phyloP scores from a whole-genome alignment of 2,888 invertebrate species.

The Iphiclides podalirius region DNA sequence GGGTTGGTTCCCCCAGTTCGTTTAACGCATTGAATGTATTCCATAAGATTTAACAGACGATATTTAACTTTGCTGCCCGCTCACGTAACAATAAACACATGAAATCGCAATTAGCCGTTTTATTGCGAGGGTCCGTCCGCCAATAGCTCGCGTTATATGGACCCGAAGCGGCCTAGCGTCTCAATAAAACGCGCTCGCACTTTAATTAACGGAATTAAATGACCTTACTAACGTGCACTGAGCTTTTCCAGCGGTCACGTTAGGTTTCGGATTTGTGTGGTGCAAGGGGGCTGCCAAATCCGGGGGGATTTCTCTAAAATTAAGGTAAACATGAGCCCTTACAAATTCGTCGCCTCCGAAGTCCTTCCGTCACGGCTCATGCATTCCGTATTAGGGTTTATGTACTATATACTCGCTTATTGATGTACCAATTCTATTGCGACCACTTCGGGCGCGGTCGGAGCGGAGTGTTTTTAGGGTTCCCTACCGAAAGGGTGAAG shows the following conservation, averaged over 20 bases:
- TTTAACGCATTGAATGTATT: too few relatives aligned
- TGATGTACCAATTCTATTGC: slow-evolving; percentile 14
- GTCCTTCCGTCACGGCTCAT: slow-evolving; percentile 6
- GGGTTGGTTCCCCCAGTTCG: too few relatives aligned
- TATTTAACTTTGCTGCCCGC: neutral
- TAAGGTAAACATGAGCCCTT: slow-evolving; percentile 13
- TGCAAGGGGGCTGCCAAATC: too few relatives aligned
- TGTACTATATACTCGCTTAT: slow-evolving; percentile 2
- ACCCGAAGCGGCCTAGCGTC: neutral
- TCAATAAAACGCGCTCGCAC: neutral
- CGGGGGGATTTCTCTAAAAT: neutral
- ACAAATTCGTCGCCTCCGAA: slow-evolving; percentile 12
- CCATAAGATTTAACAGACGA: neutral
- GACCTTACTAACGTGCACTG: too few relatives aligned
- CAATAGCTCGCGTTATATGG: too few relatives aligned
- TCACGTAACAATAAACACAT: neutral
- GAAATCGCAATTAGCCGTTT: neutral
- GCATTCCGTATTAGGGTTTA: slow-evolving; percentile 7
- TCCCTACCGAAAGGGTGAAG: too few relatives aligned
- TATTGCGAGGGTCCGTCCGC: neutral
- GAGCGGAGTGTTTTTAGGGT: neutral
- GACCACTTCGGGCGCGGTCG: neutral
- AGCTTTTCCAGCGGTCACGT: too few relatives aligned
- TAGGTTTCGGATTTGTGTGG: too few relatives aligned
- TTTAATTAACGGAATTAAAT: neutral